Conservation (phyloP, 2,888 invertebrate species). For the Diplazon laetatorius region DNA sequence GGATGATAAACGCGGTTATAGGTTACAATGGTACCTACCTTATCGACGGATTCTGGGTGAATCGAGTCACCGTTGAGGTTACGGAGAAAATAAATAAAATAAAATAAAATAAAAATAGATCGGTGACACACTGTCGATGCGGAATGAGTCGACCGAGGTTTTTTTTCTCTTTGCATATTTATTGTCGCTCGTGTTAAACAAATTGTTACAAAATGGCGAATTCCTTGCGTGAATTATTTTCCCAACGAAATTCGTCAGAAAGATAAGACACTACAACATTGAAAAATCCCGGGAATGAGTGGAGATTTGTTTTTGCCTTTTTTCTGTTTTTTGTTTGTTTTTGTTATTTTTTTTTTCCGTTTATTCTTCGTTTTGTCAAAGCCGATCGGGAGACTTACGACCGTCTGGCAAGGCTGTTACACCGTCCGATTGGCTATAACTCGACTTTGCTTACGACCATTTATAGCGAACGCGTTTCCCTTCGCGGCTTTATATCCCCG, state of each 20-base stretch:
- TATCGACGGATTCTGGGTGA: not conserved
- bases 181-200: not conserved
- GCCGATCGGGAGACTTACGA: slow-evolving; percentile 21
- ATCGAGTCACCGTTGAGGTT: not conserved
- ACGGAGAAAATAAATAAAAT: too few species aligned
- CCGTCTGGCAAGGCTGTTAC: slow-evolving; percentile 45
- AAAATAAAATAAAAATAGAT: not conserved
- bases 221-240: not conserved
- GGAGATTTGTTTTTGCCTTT: too few species aligned
- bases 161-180: not conserved
- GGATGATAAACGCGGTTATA: not conserved
- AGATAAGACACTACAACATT: too few species aligned
- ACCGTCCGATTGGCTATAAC: slow-evolving; percentile 42
- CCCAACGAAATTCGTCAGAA: not conserved
- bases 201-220: not conserved
- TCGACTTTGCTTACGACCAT: slow-evolving; percentile 55
- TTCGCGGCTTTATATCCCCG: slow-evolving; percentile 35
- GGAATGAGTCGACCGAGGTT: too few species aligned
- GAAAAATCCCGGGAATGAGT: too few species aligned
- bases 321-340: not conserved
- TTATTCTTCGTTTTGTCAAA: slow-evolving; percentile 14
- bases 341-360: not conserved
- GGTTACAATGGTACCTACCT: not conserved
- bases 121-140: not conserved
- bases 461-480: slow-evolving; percentile 62